Conservation (phyloP, 2,797 vertebrate genomes). For the Bradypodion ventrale region DNA sequence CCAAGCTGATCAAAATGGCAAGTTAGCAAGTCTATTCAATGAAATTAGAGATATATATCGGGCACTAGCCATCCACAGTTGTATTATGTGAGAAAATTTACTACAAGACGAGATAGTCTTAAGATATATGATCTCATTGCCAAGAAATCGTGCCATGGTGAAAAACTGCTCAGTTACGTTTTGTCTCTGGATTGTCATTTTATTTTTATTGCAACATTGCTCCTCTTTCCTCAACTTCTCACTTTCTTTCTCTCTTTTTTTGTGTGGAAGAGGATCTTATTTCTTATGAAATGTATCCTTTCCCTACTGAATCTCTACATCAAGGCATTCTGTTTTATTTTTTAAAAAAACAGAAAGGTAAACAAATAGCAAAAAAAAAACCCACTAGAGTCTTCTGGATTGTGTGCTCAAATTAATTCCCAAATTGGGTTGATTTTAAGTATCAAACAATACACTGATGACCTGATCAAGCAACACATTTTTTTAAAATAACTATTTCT, state of each 20-base stretch:
- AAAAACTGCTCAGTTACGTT: conserved; percentile 9
- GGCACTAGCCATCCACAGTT: not conserved
- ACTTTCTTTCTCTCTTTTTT: conserved; percentile 27
- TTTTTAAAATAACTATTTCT: conserved; percentile 38
- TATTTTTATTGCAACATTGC: not conserved
- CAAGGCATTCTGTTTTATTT: conserved; percentile 9
- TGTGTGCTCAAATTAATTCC: conserved; percentile 28
- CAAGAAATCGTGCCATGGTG: conserved; percentile 1
- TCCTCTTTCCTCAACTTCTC: too few relatives aligned
- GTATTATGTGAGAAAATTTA: conserved; percentile 1
- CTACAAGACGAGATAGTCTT: conserved; percentile 12
- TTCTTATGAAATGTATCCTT: conserved; percentile 9
- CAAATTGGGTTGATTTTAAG: conserved; percentile 47
- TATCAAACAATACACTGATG: conserved; percentile 32
- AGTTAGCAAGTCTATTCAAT: conserved; percentile 8
- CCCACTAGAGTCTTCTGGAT: conserved; percentile 16
- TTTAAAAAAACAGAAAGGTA: not conserved
- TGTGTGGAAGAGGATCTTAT: not conserved
- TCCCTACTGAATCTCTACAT: conserved; percentile 8
- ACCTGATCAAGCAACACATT: conserved; percentile 46
- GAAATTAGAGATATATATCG: conserved; percentile 1
- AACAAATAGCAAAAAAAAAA: conserved; percentile 24
- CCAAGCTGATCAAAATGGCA: conserved; percentile 4
- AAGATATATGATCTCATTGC: conserved; percentile 23
- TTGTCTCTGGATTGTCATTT: conserved; percentile 36